Base-by-base conservation (phyloP, 2,797 vertebrate species). In the Muscicapa comitata region DNA sequence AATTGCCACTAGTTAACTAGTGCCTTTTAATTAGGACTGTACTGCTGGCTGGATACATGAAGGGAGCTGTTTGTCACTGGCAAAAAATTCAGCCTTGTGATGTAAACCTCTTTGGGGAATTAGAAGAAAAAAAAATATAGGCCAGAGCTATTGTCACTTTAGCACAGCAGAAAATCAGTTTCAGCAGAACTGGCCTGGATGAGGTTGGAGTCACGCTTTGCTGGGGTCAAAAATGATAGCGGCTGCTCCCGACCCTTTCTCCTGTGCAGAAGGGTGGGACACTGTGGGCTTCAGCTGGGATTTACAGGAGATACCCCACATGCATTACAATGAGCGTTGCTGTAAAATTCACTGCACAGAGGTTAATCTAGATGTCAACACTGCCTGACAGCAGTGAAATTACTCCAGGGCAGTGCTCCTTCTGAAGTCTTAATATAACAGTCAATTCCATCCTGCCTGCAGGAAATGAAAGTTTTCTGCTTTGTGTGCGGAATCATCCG, bases 331-430 rank as follows among this genome's bases (percentile, higher is more conserved):
- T 98, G 97, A 99, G 98, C 82, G 96, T 95, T 96, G 97, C 97
- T 97, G 97, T 97, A 97, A 97, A 97, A 97, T 98, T 98, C 95
- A 94, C 97, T 95, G 97, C 98, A 94, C 97, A 97, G 97, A 98
- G 99, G 98, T 99, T 99, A 99, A 99, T 99, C 98, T 98, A 98
- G 98, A 98, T 98, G 98, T 98, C 98, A 98, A 96, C 98, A 91
- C 97, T 97, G 98, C 97, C 98, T 98, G 98, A 98, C 98, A 98
- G 98, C 97, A 94, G 95, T 97, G 95, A 98, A 98, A 98, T 98
- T 97, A 98, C 98, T 98, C 97, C 90, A 18, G 98, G 98, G 97
- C 97, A 98, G 98, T 97, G 97, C 97, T 97, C 95, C 91, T 97
- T 97, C 98, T 97, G 97, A 98, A 98, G 98, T 97, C 98, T 98